A percentile compares a stretch with the other conserved stretches of the same genome.
Evolutionary conservation across 2,113 vertebrate species (phyloP).

Genomic region (Psittacula cyanocephala): DNA sequence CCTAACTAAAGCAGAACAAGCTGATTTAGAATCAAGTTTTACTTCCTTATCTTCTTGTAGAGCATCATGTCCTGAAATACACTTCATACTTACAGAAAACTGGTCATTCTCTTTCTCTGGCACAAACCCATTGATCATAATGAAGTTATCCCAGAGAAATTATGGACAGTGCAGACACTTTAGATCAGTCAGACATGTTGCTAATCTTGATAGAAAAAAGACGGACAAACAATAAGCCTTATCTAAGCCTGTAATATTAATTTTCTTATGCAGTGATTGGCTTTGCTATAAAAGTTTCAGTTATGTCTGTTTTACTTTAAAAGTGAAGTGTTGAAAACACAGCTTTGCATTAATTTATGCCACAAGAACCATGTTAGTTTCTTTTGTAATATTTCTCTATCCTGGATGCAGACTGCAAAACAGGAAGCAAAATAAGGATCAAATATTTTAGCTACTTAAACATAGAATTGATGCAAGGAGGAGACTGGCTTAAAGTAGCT

Average conservation of each 20-base stretch:
- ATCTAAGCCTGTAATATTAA: neutral
- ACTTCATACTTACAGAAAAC: neutral
- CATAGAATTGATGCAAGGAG: neutral
- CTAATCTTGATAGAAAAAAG: neutral
- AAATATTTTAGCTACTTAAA: neutral
- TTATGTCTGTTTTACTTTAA: neutral
- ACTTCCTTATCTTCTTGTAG: neutral
- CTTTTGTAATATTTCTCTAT: neutral
- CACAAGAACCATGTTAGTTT: neutral
- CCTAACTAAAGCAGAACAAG: neutral
- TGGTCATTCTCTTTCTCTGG: neutral
- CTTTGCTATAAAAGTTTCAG: neutral
- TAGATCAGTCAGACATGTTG: neutral
- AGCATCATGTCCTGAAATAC: neutral
- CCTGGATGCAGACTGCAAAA: neutral
- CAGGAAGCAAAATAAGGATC: neutral
- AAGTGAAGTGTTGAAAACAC: neutral
- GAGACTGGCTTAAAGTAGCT: neutral
- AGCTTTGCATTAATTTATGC: neutral
- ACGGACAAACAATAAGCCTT: neutral
- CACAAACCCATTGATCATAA: neutral
- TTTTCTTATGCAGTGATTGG: neutral
- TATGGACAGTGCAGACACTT: neutral
- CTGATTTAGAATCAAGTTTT: neutral
- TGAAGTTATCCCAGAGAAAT: neutral